phyloP scores from a whole-genome alignment of 2,888 invertebrate species.

The Chymomyza caudatula region DNA sequence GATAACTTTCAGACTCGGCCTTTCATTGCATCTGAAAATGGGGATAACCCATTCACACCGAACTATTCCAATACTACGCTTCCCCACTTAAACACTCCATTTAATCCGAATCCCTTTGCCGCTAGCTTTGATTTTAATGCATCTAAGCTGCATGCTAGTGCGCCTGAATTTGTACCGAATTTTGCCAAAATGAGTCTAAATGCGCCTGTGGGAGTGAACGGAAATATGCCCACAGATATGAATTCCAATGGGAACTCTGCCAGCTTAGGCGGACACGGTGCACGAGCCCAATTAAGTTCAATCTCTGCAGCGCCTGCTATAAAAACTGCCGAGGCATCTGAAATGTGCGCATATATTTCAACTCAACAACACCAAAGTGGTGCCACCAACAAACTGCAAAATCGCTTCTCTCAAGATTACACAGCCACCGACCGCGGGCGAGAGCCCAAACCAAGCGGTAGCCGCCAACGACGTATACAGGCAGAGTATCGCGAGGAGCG shows the following conservation, averaged over 20 bases:
- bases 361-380: slow-evolving; percentile 6
- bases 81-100: slow-evolving; percentile 46
- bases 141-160: slow-evolving; percentile 74
- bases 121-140: slow-evolving; percentile 63
- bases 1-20: slow-evolving; percentile 9
- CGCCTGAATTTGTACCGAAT: slow-evolving; percentile 76
- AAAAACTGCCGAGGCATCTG: slow-evolving; percentile 15
- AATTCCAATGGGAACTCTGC: slow-evolving; percentile 50
- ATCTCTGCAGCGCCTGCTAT: slow-evolving; percentile 1
- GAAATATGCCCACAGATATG: slow-evolving; percentile 18
- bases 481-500: slow-evolving; percentile 40
- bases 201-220: slow-evolving; percentile 1
- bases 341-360: background rate
- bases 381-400: slow-evolving; percentile 20
- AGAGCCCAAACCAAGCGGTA: slow-evolving; percentile 15
- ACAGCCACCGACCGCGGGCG: slow-evolving; percentile 13
- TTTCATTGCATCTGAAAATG: slow-evolving; percentile 36
- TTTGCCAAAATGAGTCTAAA: slow-evolving; percentile 65
- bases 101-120: slow-evolving; percentile 67
- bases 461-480: slow-evolving; percentile 30
- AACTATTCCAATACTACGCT: slow-evolving; percentile 11
- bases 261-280: slow-evolving; percentile 35
- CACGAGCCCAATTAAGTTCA: no score
- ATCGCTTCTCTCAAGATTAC: background rate
- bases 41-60: slow-evolving; percentile 19